Percentiles rank a stretch among this genome's conserved stretches.
These are phyloP conservation scores for Drosophila barbarae DNA, from an alignment of 2,888 invertebrate species.

Conservation along the genomic window DNA sequence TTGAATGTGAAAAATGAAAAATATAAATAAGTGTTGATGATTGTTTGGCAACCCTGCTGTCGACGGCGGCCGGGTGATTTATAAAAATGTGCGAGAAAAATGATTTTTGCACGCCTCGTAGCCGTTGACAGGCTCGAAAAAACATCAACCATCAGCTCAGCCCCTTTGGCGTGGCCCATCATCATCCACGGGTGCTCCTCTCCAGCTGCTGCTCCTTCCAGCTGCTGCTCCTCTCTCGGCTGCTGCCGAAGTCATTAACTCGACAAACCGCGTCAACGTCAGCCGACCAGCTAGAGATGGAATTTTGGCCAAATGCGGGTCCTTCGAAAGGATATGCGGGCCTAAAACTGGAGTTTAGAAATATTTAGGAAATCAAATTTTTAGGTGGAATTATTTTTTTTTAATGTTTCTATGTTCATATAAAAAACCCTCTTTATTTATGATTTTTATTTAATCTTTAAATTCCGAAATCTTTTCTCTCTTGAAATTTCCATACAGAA, in stretches of 20 bases:
- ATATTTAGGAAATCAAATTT: too few species aligned
- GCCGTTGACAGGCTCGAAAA: constrained; percentile 51
- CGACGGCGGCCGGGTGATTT: constrained; percentile 29
- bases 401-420: too few species aligned
- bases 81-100: constrained; percentile 66
- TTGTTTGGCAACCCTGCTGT: constrained; percentile 28
- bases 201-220: constrained; percentile 9
- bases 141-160: constrained; percentile 28
- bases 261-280: constrained; percentile 64
- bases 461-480: too few species aligned
- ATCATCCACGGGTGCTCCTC: constrained; percentile 27
- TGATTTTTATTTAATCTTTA: too few species aligned
- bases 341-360: neutral
- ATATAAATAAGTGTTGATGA: constrained; percentile 63
- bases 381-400: too few species aligned
- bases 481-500: too few species aligned
- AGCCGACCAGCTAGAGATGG: constrained; percentile 28
- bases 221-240: constrained; percentile 39
- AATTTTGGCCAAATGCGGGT: constrained; percentile 3
- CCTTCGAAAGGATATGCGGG: neutral
- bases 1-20: constrained; percentile 60
- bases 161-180: constrained; percentile 18
- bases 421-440: too few species aligned
- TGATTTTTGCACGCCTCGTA: constrained; percentile 71
- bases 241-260: constrained; percentile 72